Base-by-base conservation (phyloP, 1,140 invertebrate species). In the Drosophila pandora region DNA sequence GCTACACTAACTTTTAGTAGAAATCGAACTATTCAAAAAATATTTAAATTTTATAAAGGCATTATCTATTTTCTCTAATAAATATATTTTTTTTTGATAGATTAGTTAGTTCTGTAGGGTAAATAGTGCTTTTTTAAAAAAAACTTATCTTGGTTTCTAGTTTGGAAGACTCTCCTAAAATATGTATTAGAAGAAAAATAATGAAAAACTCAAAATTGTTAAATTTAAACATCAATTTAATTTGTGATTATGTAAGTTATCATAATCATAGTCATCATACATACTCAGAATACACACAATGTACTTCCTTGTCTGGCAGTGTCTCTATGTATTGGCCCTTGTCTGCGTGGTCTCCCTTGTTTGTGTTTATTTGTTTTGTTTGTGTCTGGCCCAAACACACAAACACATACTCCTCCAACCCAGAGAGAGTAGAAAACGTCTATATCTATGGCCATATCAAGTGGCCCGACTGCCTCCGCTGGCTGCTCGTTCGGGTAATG, bases 331-430 rank as follows among this genome's bases (percentile, higher is more conserved):
- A 47, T 32, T 48, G 25, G 23, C n/a, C 65, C 32, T 17, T 25
- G 63, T 48, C 25, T 68, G 32, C 32, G 43, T 39, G 41, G 17
- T 8, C 25, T 52, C 34, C 63, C 45, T 25, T 56, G 63, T 49
- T 56, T 56, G 63, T 49, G 32, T 68, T 68, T 69, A 68, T 68
- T 69, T 68, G 65, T 69, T 67, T 69, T 68, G 67, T 25, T 69
- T 70, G 64, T 52, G 63, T 70, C 67, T 69, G 64, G 63, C 30
- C 32, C 17, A 8, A 41, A 21, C 10, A 30, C 41, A 50, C 62
- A 60, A 13, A 50, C 22, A 54, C 32, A 65, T 10, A 41, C 9
- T 32, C 32, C 41, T 54, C 10, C 34, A n/a, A 2, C 32, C 34
- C 12, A 37, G 10, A 37, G 10, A 4, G 30, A 39, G 17, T 64